Evolutionary conservation across 1,140 invertebrate species (phyloP), one percentile per base, ranked within the genome.

Genomic region (Melanaphis sacchari): DNA sequence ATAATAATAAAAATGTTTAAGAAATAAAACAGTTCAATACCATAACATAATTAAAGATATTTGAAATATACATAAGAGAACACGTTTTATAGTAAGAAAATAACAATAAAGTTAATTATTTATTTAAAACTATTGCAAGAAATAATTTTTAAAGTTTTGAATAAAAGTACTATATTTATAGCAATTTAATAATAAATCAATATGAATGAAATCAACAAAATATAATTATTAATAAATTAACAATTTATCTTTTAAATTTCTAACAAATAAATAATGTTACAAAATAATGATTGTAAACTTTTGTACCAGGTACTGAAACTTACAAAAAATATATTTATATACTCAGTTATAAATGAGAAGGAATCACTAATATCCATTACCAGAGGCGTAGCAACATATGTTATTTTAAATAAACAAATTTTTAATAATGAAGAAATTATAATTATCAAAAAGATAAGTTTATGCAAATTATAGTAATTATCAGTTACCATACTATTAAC

Each of bases 41-140:
- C 31, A 66, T 66, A 31, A 66, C 31, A 66, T 11, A 66, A 31
- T 66, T 66, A 66, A 66, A 15, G 11, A 66, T 66, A 66, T n/a
- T 66, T 66, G 59, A 90, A 38, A 52, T 41, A 66, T 82, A 82
- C 81, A 82, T 82, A 82, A 36, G 38, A 21, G 11, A 26, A 40
- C 21, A 38, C 36, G 41, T 84, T 84, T 84, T 41, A 22, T 31
- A 84, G 41, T 41, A 84, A 84, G 22, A 82, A 38, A 82, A 82
- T 82, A 82, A 84, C 40, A 84, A 84, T 41, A 9, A 84, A 84
- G 82, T 41, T 41, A 84, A 41, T 84, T 84, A 40, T 41, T 84
- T 84, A 81, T 82, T 84, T 22, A 84, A 84, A 41, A 84, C 31
- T 40, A 40, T 26, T 82, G 24, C 22, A 22, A 41, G 26, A 84